These are phyloP conservation scores for Laupala kohalensis DNA, from an alignment of 1,140 invertebrate genomes.

Conservation along the genomic window DNA sequence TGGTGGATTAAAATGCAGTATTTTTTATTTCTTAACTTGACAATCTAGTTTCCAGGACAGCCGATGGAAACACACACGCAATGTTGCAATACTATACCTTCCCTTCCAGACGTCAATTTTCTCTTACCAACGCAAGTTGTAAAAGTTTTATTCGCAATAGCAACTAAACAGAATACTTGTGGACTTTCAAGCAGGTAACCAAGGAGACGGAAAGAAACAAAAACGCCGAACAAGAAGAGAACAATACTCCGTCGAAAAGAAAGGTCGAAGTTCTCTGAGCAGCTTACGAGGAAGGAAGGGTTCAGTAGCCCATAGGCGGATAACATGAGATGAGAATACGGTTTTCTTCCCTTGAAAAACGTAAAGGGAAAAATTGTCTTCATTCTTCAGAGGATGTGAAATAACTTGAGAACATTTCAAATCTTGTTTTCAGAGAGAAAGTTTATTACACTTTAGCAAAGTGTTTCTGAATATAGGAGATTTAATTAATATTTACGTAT, in stretches of 20 bases:
- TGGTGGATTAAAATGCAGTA: background rate
- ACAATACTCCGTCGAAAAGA: background rate
- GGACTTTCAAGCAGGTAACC: background rate
- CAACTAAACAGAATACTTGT: background rate
- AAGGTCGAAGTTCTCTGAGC: too few relatives aligned
- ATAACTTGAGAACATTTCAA: too few relatives aligned
- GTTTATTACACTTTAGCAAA: too few relatives aligned
- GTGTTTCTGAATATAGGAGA: too few relatives aligned
- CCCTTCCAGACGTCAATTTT: background rate
- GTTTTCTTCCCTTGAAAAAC: too few relatives aligned
- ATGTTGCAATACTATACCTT: background rate
- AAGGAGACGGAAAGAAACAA: background rate
- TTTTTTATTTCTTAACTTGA: background rate
- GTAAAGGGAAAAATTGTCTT: too few relatives aligned
- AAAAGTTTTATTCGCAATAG: background rate
- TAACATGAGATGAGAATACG: too few relatives aligned
- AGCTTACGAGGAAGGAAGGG: too few relatives aligned
- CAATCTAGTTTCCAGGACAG: background rate
- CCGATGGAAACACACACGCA: background rate
- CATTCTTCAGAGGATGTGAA: too few relatives aligned
- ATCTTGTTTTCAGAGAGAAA: too few relatives aligned
- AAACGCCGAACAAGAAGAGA: background rate
- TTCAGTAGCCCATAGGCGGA: too few relatives aligned
- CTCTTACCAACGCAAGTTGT: background rate
- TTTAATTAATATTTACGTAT: too few relatives aligned